Evolutionary conservation across 2,113 vertebrate species (phyloP), one percentile per base, ranked within the genome.

Genomic region (Onychostoma macrolepis): DNA sequence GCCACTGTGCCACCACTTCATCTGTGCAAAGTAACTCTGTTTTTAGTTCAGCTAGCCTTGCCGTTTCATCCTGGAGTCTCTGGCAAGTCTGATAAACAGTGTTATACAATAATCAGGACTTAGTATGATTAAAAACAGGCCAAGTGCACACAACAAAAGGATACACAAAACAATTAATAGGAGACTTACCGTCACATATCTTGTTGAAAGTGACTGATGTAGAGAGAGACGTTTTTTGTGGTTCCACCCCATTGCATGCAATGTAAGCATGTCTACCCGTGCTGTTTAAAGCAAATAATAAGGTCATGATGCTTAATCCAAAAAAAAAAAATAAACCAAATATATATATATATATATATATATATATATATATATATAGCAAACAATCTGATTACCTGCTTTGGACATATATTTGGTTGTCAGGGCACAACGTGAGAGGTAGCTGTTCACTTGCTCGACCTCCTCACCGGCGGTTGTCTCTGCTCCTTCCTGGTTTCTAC

Each of bases 51-150:
- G 36, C 17, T 24, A 74, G 38, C 71, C 71, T 74, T 74, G 71
- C 71, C 3, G 69, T 72, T 19, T 72, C 69, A 38, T 72, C 17
- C 8, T 38, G n/a, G 58, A 28, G 63, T 7, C 63, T 67, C 71
- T n/a, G 36, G 41, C 48, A 50, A 45, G 43, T 45, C 43, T 45
- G 43, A 45, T 38, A 3, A 74, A 38, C 36, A 74, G 19, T 72
- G 69, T 74, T 74, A 74, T 74, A 41, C 71, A 74, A 74, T 36
- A 21, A 72, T 72, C 19, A 72, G 69, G 69, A 72, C 33, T 71
- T 15, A 1, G 26, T 30, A 67, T 0, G 4, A 30, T 30, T 30
- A 30, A 67, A 8, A 69, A 69, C 65, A 69, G 65, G 36, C 71
- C 33, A 41, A 74, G 19, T 74, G 2, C 9, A 74, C 69, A 72